Base-by-base conservation (phyloP, 1,140 invertebrate species). In the Neodiprion lecontei region DNA sequence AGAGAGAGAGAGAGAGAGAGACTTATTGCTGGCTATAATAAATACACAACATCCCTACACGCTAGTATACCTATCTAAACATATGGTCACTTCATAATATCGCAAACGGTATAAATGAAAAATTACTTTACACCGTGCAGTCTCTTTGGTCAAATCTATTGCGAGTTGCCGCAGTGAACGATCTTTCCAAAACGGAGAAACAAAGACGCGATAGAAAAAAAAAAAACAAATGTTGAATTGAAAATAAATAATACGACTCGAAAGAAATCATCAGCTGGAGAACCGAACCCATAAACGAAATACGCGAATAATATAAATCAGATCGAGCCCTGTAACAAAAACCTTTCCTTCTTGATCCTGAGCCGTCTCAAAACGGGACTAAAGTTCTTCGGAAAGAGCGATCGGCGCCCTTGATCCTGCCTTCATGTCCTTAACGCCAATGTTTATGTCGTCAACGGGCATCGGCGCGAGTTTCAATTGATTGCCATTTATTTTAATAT, bases 401-500 rank as follows among this genome's bases (percentile, higher is more conserved):
- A 92, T 92, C 4, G 92, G 91, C 0, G 91, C 91, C 76, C 92
- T 90, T 5, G 85, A 88, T 50, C 92, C 89, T 48, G 91, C 84
- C 79, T 90, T 91, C 84, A 90, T 90, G 79, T 89, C 84, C 76
- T 88, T 86, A 21, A 85, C 86, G 78, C 90, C 90, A 76, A 91
- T 91, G 75, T 88, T 88, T 80, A 90, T 91, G 80, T 92, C 91
- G 72, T 92, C 91, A 73, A 93, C 87, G 23, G 91, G 92, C 47
- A 90, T 88, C 12, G 92, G 90, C 68, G 91, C 91, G 66, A 93
- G 89, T 81, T 92, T 92, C 70, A 93, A 79, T 76, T 91, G 91
- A 82, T 93, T 91, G 14, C 93, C 93, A 83, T 94, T 94, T 72
- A 94, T 83, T 84, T 93, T 93, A 75, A 94, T 92, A 80, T 95